Conservation (phyloP, 2,888 invertebrate genomes). For the Microplitis manilae region DNA sequence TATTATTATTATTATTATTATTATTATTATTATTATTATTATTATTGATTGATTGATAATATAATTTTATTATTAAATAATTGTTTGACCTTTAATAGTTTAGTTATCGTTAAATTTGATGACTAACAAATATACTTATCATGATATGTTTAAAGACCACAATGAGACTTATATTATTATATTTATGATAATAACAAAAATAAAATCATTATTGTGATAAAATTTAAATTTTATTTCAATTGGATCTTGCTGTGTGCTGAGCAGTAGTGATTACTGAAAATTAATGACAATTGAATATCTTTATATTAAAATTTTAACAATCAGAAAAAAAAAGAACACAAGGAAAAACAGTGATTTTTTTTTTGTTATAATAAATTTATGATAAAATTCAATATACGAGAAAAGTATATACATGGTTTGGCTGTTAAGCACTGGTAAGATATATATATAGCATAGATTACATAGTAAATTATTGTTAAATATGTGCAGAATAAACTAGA, state of each 20-base stretch:
- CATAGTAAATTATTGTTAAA: constrained; percentile 64
- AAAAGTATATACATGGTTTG: constrained; percentile 57
- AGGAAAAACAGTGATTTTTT: constrained; percentile 53
- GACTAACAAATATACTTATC: constrained; percentile 29
- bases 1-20: not conserved
- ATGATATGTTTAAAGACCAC: constrained; percentile 49
- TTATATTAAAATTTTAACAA: constrained; percentile 6
- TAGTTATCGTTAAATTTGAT: not conserved
- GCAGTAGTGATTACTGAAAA: constrained; percentile 20
- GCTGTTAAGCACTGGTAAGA: constrained; percentile 65
- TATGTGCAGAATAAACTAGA: constrained; percentile 67
- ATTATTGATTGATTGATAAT: not conserved
- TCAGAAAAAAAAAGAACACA: constrained; percentile 49
- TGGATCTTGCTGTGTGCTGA: not conserved
- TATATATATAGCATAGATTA: constrained; percentile 59
- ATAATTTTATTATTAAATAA: not conserved
- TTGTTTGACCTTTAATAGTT: not conserved
- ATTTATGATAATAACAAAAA: not conserved
- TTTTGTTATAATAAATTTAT: constrained; percentile 53
- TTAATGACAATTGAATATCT: not conserved
- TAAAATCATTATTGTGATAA: not conserved
- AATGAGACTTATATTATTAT: constrained; percentile 13
- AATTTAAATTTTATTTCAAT: not conserved
- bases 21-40: not conserved
- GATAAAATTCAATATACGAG: constrained; percentile 63